Evolutionary conservation across 2,113 vertebrate species (phyloP).

Genomic region (Peucedramus taeniatus): DNA sequence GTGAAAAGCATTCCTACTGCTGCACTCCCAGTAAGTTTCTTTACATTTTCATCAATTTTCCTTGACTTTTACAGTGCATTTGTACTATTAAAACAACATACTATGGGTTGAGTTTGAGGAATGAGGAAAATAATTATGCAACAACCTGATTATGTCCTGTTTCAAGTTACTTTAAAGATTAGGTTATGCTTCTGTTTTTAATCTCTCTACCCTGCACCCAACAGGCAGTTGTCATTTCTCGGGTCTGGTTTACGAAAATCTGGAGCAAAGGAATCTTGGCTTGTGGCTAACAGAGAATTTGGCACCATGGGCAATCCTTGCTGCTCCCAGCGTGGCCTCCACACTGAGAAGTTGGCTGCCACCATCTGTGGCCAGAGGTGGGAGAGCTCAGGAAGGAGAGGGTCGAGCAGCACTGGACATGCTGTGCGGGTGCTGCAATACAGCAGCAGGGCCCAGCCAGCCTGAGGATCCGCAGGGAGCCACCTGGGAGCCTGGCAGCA

Average conservation of each 20-base stretch:
- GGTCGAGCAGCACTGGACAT: not conserved
- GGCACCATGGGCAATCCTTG: not conserved
- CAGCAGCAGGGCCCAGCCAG: not conserved
- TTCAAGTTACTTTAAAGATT: not conserved
- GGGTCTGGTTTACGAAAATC: not conserved
- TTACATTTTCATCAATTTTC: not conserved
- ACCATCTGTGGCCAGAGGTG: not conserved
- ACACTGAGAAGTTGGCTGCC: not conserved
- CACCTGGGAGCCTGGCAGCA: not conserved
- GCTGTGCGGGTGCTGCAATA: not conserved
- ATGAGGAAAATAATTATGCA: slow-evolving; percentile 40
- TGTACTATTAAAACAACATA: not conserved
- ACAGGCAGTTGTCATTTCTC: not conserved
- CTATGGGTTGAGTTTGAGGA: slow-evolving; percentile 14
- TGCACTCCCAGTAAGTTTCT: not conserved
- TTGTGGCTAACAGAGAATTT: not conserved
- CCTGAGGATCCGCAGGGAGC: not conserved
- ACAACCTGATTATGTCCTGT: not conserved
- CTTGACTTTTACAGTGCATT: not conserved
- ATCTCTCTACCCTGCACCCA: not conserved
- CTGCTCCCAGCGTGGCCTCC: fast-evolving
- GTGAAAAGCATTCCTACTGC: not conserved
- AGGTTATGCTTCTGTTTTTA: not conserved
- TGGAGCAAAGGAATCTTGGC: not conserved
- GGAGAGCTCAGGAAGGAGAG: not conserved